A percentile compares a stretch with the other conserved stretches of the same genome.
Conservation (phyloP, 1,140 invertebrate species). For the Oppia nitens region DNA sequence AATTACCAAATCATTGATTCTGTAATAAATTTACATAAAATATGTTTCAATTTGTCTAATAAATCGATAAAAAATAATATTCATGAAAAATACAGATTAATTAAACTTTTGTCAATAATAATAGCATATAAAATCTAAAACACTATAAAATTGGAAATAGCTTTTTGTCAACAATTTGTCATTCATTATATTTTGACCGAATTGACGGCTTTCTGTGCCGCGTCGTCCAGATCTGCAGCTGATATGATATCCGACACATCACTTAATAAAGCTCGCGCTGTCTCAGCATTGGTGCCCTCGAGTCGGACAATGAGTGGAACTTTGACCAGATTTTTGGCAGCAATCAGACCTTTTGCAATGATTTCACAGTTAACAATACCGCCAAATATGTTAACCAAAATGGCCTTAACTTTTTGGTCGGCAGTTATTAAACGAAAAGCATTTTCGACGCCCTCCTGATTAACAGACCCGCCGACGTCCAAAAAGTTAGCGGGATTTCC, state of each 20-base stretch:
- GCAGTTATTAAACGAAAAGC: constrained; percentile 34
- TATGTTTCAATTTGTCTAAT: no score
- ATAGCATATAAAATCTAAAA: not conserved
- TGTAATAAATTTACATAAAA: no score
- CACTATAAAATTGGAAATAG: not conserved
- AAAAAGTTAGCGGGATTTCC: constrained; percentile 35
- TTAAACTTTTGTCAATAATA: not conserved
- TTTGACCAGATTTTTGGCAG: constrained; percentile 59
- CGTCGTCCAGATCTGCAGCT: constrained; percentile 72
- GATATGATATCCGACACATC: constrained; percentile 66
- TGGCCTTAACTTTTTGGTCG: constrained; percentile 46
- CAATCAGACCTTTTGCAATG: constrained; percentile 84
- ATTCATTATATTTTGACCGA: not conserved
- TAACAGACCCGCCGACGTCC: constrained; percentile 35
- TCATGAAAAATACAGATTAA: no score
- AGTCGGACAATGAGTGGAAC: constrained; percentile 82
- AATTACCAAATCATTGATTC: no score
- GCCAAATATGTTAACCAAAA: constrained; percentile 96
- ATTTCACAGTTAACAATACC: constrained; percentile 97
- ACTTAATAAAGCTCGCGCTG: constrained; percentile 48
- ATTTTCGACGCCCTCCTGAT: constrained; percentile 32
- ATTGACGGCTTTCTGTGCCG: constrained; percentile 37
- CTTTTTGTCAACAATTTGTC: not conserved
- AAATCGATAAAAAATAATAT: no score
- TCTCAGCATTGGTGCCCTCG: constrained; percentile 64